Conservation (phyloP, 2,888 invertebrate genomes). For the Bellardia bayeri region DNA sequence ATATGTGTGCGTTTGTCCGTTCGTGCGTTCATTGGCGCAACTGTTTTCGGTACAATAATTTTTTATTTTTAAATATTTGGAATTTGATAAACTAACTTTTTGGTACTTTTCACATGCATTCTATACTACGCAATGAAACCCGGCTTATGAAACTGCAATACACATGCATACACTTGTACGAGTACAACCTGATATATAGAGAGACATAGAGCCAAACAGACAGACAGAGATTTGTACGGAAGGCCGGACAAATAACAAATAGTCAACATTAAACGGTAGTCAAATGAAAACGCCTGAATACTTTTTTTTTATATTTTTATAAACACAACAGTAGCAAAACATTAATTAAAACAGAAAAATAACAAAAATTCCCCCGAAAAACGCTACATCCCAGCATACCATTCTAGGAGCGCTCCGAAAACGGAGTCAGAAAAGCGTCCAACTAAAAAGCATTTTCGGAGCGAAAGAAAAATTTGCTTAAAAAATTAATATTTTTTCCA, state of each 20-base stretch:
- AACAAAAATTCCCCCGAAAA: conserved; percentile 12
- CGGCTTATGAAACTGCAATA: conserved; percentile 2
- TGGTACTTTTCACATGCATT: neutral
- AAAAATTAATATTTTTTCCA: too few relatives aligned
- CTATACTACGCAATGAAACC: neutral
- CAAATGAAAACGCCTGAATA: conserved; percentile 16
- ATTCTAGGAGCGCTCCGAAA: too few relatives aligned
- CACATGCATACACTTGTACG: conserved; percentile 2
- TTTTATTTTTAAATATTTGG: conserved; percentile 6
- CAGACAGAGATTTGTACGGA: neutral
- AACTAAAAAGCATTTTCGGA: too few relatives aligned
- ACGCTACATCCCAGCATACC: neutral
- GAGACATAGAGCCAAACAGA: neutral
- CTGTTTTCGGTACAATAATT: conserved; percentile 38
- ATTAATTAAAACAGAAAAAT: conserved; percentile 14
- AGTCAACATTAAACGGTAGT: conserved; percentile 27
- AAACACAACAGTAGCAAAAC: conserved; percentile 47
- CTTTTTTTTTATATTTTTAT: conserved; percentile 3
- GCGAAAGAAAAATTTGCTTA: too few relatives aligned
- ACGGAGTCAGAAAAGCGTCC: too few relatives aligned
- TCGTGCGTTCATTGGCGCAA: conserved; percentile 39
- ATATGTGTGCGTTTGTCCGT: neutral
- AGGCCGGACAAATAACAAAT: conserved; percentile 4
- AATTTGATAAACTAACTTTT: neutral
- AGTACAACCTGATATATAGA: neutral